Base-by-base conservation (phyloP, 2,888 invertebrate species). In the Nomada hirtipes region DNA sequence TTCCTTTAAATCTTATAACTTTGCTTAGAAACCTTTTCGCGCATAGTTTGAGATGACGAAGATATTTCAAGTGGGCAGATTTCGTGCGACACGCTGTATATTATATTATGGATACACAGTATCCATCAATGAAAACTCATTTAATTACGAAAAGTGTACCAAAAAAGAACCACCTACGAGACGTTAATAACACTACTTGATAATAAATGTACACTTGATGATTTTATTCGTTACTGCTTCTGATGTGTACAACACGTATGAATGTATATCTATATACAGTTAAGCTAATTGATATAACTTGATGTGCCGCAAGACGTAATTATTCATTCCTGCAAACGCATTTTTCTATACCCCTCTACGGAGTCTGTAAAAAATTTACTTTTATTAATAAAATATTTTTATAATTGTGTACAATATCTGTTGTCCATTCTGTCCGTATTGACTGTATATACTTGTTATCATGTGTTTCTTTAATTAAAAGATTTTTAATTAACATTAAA, bases 361-460 rank as follows among this genome's bases (percentile, higher is more conserved):
- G 52, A 69, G 23, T 76, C 65, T 85, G 53, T 65, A 55, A 72
- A 60, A 59, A 47, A 72, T 70, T 53, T 77, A 64, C 60, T 42
- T 67, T 36, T 85, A 57, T 69, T 69, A 87, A 87, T 86, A 86
- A 86, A 87, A 47, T 87, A 86, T 87, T 87, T 86, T 87, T 87
- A 57, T 87, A 85, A 79, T 81, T 85, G 36, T 60, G 42, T 53
- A 64, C n/a, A 65, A 7, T 29, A 15, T 26, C 11, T 42, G 18
- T 9, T 42, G 36, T 36, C 36, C 36, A 36, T 36, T 36, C 36
- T 36, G 7, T 36, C 23, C 23, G 23, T 23, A 23, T 23, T 23
- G 23, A 23, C 23, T 23, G 23, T 23, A 23, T 23, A 23, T 23
- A 23, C 23, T 23, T 23, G 23, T 23, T 23, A 23, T 23, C 23